A percentile compares a stretch with the other conserved stretches of the same genome.
phyloP scores from a whole-genome alignment of 1,140 invertebrate genomes.

The Hermetia illucens region DNA sequence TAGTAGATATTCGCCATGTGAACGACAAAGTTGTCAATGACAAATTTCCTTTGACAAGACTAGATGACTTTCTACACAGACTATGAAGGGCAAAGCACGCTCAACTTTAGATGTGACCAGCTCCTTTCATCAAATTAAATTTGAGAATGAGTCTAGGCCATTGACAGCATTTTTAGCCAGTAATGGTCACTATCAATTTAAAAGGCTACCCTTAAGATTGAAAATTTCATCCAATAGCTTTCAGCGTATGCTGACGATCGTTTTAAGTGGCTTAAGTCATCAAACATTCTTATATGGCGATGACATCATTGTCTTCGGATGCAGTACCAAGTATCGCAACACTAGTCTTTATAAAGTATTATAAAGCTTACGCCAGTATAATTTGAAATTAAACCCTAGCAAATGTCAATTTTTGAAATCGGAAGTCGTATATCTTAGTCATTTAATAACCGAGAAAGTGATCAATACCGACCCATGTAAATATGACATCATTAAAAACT shows the following conservation, averaged over 20 bases:
- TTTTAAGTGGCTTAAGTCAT: slow-evolving; percentile 7
- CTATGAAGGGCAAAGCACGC: slow-evolving; percentile 25
- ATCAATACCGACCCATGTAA: slow-evolving; percentile 11
- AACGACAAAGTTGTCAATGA: no score
- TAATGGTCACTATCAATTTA: slow-evolving; percentile 7
- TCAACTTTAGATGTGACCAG: slow-evolving; percentile 26
- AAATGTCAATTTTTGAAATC: slow-evolving; percentile 15
- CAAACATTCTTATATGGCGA: slow-evolving; percentile 14
- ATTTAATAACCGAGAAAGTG: slow-evolving; percentile 9
- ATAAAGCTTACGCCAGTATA: slow-evolving; percentile 7
- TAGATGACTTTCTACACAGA: slow-evolving; percentile 28
- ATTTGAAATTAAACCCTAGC: slow-evolving; percentile 14
- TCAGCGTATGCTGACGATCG: slow-evolving; percentile 6
- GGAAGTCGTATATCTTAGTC: slow-evolving; percentile 12
- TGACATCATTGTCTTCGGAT: slow-evolving; percentile 12
- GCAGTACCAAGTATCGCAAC: slow-evolving; percentile 8
- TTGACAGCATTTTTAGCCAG: slow-evolving; percentile 6
- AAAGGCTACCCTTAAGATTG: slow-evolving; percentile 8
- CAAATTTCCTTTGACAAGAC: no score
- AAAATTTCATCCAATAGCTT: slow-evolving; percentile 7
- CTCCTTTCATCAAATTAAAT: slow-evolving; percentile 32
- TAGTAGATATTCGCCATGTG: slow-evolving; percentile 14
- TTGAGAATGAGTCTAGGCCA: slow-evolving; percentile 22
- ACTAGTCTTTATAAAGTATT: slow-evolving; percentile 11
- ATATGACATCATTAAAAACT: slow-evolving; percentile 11